These are phyloP conservation scores for Pachyuromys duprasi DNA, from an alignment of 2,797 vertebrate species.

Conservation along the genomic window DNA sequence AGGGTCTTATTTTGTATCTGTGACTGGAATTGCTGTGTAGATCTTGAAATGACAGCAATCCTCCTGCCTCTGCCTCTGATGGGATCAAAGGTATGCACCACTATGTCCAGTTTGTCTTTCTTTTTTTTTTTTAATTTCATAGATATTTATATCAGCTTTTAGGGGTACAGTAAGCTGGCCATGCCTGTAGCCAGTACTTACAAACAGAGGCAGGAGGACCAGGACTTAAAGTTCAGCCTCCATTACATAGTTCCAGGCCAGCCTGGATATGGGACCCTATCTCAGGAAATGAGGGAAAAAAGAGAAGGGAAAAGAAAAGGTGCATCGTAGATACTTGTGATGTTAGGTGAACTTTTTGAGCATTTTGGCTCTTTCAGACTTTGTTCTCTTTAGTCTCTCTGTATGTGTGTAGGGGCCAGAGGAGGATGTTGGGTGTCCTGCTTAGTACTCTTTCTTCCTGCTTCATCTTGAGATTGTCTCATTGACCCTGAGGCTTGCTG, in stretches of 20 bases:
- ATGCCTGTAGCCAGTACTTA: neutral
- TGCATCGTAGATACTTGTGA: neutral
- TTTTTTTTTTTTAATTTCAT: neutral
- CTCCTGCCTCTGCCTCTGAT: neutral
- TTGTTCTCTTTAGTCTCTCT: neutral
- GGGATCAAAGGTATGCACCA: neutral
- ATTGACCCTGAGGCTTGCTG: neutral
- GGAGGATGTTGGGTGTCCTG: neutral
- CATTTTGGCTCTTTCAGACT: neutral
- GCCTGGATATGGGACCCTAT: neutral
- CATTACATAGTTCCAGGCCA: neutral
- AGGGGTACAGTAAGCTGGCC: neutral
- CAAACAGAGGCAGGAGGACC: neutral
- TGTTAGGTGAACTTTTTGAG: slow-evolving; percentile 2
- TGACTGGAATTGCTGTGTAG: neutral
- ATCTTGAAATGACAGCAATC: neutral
- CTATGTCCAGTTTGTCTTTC: neutral
- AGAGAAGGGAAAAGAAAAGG: neutral
- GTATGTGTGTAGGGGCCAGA: neutral
- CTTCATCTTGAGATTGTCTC: neutral
- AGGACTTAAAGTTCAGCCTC: neutral
- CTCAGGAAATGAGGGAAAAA: neutral
- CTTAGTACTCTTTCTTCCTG: neutral
- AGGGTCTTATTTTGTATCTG: neutral
- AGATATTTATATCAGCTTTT: neutral